A percentile compares a stretch with the other conserved stretches of the same genome.
Evolutionary conservation across 2,113 vertebrate species (phyloP).

Genomic region (Lasiurus cinereus): DNA sequence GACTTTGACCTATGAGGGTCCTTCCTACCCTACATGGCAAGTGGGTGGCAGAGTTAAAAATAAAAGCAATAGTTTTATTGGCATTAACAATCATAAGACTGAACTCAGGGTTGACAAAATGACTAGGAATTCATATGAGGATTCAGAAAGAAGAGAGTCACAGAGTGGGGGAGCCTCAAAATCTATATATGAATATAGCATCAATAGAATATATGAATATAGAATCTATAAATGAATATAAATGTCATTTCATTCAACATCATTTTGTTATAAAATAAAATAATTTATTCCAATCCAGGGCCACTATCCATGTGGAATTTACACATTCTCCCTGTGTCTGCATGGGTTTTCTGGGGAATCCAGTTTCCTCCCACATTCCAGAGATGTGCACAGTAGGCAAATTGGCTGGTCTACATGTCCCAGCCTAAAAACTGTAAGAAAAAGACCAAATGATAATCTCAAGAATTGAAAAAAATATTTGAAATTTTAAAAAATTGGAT

Average conservation of each 20-base stretch:
- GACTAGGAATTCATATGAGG: not conserved
- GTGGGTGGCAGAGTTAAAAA: not conserved
- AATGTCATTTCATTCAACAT: not conserved
- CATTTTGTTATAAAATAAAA: not conserved
- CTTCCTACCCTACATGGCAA: not conserved
- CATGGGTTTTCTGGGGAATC: not conserved
- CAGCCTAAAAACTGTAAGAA: not conserved
- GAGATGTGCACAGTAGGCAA: not conserved
- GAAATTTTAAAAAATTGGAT: not conserved
- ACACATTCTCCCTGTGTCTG: not conserved
- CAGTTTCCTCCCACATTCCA: not conserved
- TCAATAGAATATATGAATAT: no score
- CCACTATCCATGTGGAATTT: not conserved
- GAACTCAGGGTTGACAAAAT: not conserved
- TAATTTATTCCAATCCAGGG: not conserved
- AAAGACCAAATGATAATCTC: not conserved
- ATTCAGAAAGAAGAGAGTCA: not conserved
- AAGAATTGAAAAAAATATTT: constrained; percentile 3
- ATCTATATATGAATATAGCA: not conserved
- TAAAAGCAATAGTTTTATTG: not conserved
- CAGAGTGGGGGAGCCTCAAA: not conserved
- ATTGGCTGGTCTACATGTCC: not conserved
- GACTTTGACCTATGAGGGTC: not conserved
- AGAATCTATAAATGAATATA: no score
- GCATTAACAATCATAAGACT: not conserved